Percentiles rank a stretch among this genome's conserved stretches.
Evolutionary conservation across 2,888 invertebrate species (phyloP).

Genomic region (Hypomecis atomaria): DNA sequence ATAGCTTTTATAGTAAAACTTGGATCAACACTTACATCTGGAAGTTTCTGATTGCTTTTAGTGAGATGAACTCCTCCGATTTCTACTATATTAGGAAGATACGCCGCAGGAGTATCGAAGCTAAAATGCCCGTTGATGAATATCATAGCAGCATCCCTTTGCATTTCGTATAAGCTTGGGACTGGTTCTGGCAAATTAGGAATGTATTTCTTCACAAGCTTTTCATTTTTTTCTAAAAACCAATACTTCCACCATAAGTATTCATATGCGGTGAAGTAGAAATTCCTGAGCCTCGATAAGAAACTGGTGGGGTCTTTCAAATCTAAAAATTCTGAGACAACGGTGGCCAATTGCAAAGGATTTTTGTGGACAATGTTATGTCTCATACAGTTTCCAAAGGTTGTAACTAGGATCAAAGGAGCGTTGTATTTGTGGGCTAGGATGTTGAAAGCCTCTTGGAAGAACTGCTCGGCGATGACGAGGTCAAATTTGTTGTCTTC

Average conservation of each 20-base stretch:
- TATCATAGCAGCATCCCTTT: conserved; percentile 71
- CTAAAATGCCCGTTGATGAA: conserved; percentile 81
- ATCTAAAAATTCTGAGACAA: conserved; percentile 67
- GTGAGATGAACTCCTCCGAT: conserved; percentile 84
- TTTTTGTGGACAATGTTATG: conserved; percentile 70
- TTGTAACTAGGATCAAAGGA: conserved; percentile 69
- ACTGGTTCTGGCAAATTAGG: conserved; percentile 64
- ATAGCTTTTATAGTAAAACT: too few species aligned
- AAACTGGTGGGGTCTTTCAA: conserved; percentile 81
- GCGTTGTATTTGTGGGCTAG: conserved; percentile 77
- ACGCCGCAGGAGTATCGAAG: conserved; percentile 73
- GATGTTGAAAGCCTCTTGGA: conserved; percentile 73
- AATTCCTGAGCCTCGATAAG: conserved; percentile 77
- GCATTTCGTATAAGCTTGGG: conserved; percentile 70
- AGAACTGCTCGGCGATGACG: conserved; percentile 78
- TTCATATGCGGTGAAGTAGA: conserved; percentile 72
- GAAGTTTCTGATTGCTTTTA: conserved; percentile 60
- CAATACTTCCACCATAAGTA: conserved; percentile 71
- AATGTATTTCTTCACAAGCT: conserved; percentile 66
- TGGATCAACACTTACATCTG: conserved; percentile 54
- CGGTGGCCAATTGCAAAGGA: conserved; percentile 71
- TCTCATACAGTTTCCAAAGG: conserved; percentile 75
- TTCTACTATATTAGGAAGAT: conserved; percentile 83
- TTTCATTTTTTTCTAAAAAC: conserved; percentile 69
- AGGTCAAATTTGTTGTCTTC: conserved; percentile 73